These are phyloP conservation scores for Oreortyx pictus DNA, from an alignment of 2,797 vertebrate genomes.

Conservation along the genomic window DNA sequence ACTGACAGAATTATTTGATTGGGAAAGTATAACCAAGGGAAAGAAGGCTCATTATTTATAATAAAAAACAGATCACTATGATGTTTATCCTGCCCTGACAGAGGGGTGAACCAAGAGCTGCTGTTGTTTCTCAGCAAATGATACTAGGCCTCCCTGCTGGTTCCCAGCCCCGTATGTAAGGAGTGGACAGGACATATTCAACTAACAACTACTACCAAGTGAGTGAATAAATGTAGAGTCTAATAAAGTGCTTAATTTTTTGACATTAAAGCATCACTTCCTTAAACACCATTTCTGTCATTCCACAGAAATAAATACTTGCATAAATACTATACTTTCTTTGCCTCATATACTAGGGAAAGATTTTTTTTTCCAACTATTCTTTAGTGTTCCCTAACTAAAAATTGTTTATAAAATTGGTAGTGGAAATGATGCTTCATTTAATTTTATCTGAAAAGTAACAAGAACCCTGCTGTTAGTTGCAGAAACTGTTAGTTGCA, in stretches of 20 bases:
- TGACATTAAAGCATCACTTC: conserved; percentile 7
- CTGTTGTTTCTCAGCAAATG: background rate
- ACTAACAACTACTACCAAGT: background rate
- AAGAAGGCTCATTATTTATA: background rate
- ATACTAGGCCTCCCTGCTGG: background rate
- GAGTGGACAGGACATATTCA: background rate
- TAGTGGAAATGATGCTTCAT: background rate
- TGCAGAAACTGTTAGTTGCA: too few species aligned
- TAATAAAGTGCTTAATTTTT: conserved; percentile 31
- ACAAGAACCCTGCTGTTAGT: conserved; percentile 49
- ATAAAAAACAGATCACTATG: fast-evolving
- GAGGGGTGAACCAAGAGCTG: background rate
- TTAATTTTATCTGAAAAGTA: conserved; percentile 60
- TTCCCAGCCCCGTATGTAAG: background rate
- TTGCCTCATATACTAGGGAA: background rate
- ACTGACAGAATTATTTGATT: background rate
- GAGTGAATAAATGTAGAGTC: background rate
- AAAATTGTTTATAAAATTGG: conserved; percentile 30
- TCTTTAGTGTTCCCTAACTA: conserved; percentile 5
- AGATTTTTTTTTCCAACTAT: background rate
- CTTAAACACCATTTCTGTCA: background rate
- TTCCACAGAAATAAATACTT: background rate
- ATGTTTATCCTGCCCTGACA: background rate
- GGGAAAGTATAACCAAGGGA: background rate
- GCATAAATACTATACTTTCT: background rate